Base-by-base conservation (phyloP, 1,140 invertebrate species). In the Arctopsyche grandis region DNA sequence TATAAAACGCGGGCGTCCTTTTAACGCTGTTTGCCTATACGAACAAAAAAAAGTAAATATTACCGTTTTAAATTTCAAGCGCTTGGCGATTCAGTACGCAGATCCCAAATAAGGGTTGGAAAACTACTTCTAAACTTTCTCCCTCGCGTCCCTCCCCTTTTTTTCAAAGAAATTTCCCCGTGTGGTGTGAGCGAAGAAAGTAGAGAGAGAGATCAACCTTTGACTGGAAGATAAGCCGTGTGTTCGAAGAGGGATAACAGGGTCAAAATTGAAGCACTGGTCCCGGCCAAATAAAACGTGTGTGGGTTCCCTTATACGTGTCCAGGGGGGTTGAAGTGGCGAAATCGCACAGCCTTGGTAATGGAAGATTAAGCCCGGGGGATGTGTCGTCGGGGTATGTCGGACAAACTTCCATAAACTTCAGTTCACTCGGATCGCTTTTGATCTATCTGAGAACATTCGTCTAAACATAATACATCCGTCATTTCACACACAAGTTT, bases 241-340 rank as follows among this genome's bases (percentile, higher is more conserved):
- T 24, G 63, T 66, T 66, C 63, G 63, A 66, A 66, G 24, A 66
- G 63, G 63, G 63, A 66, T 66, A 66, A 66, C 63, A 66, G 63
- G 63, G 63, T 66, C 63, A 66, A 66, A 66, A 66, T 19, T 66
- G 63, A 66, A 66, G 63, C 48, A 52, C 48, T 52, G 29, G 29
- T 60, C 56, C 16, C 56, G 16, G 9, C 9, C 19, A 22, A 66
- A 66, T 24, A 29, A 66, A 66, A 66, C 24, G 63, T 66, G 63
- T 29, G 58, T 60, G 24, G 22, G 63, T 66, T 38, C 29, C 29
- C 29, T 38, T 38, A 38, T 38, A 38, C 29, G 19, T 29, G 21
- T 24, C 22, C 9, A 26, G 24, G 24, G 19, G 21, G 24, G 63
- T 26, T 52, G 48, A 52, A 52, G 48, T 52, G 48, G 48, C 63